Base-by-base conservation (phyloP, 2,888 invertebrate genomes). In the Dryobota labecula region DNA sequence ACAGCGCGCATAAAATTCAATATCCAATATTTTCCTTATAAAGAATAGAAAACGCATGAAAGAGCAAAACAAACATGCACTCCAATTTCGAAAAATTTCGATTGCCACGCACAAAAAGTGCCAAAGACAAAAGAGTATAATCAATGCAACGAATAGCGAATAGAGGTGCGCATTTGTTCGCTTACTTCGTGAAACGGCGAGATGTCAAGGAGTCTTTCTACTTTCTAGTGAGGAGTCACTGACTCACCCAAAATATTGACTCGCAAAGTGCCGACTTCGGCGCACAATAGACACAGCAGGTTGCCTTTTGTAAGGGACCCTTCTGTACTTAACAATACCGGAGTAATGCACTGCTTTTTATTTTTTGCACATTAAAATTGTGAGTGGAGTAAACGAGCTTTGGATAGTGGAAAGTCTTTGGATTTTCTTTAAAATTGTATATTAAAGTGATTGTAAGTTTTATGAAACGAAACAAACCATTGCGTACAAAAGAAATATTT, bases 241-340 rank as follows among this genome's bases (percentile, higher is more conserved):
- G 86, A 94, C 92, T 94, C 94, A 93, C 94, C 95, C 92, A 95
- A 95, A 95, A 95, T 95, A 95, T 95, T 95, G 95, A 95, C 91
- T 94, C 90, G 92, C 94, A 92, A 94, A 95, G 94, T 95, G 95
- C 94, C 94, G 94, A 92, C 91, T 92, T 83, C 88, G 83, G 90
- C 87, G 80, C 89, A 95, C 95, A 95, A 95, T 93, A 90, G 90
- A 86, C 90, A 87, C 95, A 94, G 95, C 95, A 95, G 95, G 95
- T 95, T 90, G 92, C 90, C 94, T 86, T 92, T 95, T 95, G 94
- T 94, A 84, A 72, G 78, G 82, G 82, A 86, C 93, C 94, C 93
- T 90, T 89, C 92, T 89, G 90, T 88, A 85, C 87, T 86, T 86
- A 87, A 93, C 94, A 93, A 94, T 92, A 89, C 90, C 81, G 84